These are phyloP conservation scores for Pterophyllum scalare DNA, from an alignment of 2,113 vertebrate species.

Conservation along the genomic window DNA sequence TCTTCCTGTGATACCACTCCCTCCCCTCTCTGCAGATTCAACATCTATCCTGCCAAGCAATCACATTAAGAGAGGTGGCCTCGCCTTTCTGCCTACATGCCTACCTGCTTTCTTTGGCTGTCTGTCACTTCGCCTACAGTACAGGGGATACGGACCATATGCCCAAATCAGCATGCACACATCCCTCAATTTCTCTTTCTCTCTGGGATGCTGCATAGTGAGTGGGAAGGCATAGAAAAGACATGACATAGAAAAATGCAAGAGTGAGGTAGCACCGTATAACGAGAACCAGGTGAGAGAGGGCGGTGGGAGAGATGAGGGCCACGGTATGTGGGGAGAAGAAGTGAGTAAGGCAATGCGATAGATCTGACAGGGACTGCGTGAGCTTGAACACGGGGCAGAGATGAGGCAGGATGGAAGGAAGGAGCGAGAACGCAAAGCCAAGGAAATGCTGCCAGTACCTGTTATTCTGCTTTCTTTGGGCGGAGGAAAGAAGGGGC, in stretches of 20 bases:
- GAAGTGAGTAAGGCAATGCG: constrained; percentile 49
- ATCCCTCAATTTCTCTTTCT: constrained; percentile 35
- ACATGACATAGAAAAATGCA: neutral
- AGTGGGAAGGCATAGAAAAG: constrained; percentile 50
- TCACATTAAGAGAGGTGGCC: constrained; percentile 27
- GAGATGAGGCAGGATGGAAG: constrained; percentile 25
- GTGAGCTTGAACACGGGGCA: constrained; percentile 42
- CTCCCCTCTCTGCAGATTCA: constrained; percentile 43
- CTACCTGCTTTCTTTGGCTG: constrained; percentile 25
- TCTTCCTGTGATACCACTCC: constrained; percentile 37
- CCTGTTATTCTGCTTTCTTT: constrained; percentile 39
- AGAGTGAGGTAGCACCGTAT: constrained; percentile 22
- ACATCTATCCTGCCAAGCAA: constrained; percentile 37
- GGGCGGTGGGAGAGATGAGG: constrained; percentile 26
- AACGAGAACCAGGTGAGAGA: constrained; percentile 59
- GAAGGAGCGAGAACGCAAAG: neutral
- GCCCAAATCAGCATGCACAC: constrained; percentile 32
- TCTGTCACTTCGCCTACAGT: constrained; percentile 44
- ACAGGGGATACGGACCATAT: constrained; percentile 29
- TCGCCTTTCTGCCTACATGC: constrained; percentile 25
- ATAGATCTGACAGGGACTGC: constrained; percentile 57
- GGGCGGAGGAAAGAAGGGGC: constrained; percentile 26
- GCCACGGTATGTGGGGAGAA: constrained; percentile 17
- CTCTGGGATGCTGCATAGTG: constrained; percentile 25
- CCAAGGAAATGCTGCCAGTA: constrained; percentile 43